Conservation (phyloP, 2,113 vertebrate species). For the Callithrix jacchus region DNA sequence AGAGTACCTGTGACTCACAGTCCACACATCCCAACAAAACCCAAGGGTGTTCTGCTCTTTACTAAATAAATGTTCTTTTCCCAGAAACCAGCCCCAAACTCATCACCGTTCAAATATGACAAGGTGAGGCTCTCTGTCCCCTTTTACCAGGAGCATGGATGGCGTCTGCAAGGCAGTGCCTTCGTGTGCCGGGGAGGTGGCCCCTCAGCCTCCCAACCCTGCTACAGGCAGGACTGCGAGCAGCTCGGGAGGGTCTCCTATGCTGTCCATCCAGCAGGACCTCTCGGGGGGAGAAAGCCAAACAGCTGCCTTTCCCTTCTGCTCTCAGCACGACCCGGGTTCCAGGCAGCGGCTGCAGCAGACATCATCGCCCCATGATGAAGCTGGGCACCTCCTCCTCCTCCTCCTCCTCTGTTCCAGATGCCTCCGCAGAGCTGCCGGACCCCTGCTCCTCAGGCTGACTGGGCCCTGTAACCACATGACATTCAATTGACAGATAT, state of each 20-base stretch:
- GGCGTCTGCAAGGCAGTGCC: slow-evolving; percentile 45
- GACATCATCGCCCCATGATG: slow-evolving; percentile 80
- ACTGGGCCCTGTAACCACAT: slow-evolving; percentile 67
- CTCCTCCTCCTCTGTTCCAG: slow-evolving; percentile 76
- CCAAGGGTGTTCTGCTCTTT: slow-evolving; percentile 54
- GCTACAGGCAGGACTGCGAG: slow-evolving; percentile 67
- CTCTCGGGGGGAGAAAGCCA: slow-evolving; percentile 39
- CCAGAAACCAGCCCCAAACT: slow-evolving; percentile 1
- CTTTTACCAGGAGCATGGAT: background rate
- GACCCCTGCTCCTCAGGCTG: slow-evolving; percentile 76
- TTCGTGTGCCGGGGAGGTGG: slow-evolving; percentile 40
- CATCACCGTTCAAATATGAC: background rate
- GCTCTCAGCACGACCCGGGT: slow-evolving; percentile 52
- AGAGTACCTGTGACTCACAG: background rate
- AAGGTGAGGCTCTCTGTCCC: background rate
- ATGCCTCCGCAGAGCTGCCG: slow-evolving; percentile 79
- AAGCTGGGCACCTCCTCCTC: slow-evolving; percentile 84
- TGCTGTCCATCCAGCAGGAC: slow-evolving; percentile 66
- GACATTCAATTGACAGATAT: background rate
- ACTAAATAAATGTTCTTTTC: slow-evolving; percentile 51
- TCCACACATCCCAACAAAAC: background rate
- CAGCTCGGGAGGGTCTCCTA: slow-evolving; percentile 60
- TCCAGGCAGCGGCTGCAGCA: background rate
- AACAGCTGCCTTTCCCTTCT: slow-evolving; percentile 31
- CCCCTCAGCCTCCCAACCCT: slow-evolving; percentile 66